Conservation (phyloP, 1,140 invertebrate species). For the Drosophila hydei region DNA sequence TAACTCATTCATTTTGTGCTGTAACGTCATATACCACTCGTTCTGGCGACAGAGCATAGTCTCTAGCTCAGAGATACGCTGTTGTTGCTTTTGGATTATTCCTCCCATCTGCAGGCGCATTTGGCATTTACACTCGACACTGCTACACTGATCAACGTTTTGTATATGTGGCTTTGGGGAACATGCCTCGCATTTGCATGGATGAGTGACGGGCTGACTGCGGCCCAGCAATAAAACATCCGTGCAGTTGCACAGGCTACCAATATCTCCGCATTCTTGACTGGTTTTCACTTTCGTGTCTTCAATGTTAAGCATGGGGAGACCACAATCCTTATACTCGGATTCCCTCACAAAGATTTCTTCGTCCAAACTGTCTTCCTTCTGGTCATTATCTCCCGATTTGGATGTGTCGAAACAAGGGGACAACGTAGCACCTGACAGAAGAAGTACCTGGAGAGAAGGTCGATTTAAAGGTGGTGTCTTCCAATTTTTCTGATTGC, state of each 20-base stretch:
- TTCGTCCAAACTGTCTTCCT: slow-evolving; percentile 26
- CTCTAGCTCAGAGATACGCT: slow-evolving; percentile 54
- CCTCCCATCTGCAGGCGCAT: slow-evolving; percentile 26
- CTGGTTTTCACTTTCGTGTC: too few species aligned
- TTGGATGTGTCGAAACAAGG: slow-evolving; percentile 33
- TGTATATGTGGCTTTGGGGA: not conserved
- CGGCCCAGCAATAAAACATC: slow-evolving; percentile 65
- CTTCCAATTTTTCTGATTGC: not conserved
- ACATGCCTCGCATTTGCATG: slow-evolving; percentile 49
- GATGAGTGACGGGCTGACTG: slow-evolving; percentile 21
- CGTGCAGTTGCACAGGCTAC: slow-evolving; percentile 46
- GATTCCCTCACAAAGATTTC: slow-evolving; percentile 62
- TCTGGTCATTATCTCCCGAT: not conserved
- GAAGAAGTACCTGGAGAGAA: slow-evolving; percentile 53
- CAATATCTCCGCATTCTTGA: slow-evolving; percentile 3
- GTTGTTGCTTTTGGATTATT: slow-evolving; percentile 49
- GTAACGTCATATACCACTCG: slow-evolving; percentile 32
- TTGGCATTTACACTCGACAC: slow-evolving; percentile 33
- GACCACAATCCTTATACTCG: slow-evolving; percentile 34
- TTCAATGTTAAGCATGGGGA: too few species aligned
- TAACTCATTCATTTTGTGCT: slow-evolving; percentile 54
- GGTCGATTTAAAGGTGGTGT: not conserved
- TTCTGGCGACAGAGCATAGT: slow-evolving; percentile 45
- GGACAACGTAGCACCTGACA: slow-evolving; percentile 47
- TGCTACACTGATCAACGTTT: slow-evolving; percentile 6